A percentile compares a stretch with the other conserved stretches of the same genome.
Evolutionary conservation across 2,888 invertebrate genomes (phyloP).

Genomic region (Dascillus cervinus): DNA sequence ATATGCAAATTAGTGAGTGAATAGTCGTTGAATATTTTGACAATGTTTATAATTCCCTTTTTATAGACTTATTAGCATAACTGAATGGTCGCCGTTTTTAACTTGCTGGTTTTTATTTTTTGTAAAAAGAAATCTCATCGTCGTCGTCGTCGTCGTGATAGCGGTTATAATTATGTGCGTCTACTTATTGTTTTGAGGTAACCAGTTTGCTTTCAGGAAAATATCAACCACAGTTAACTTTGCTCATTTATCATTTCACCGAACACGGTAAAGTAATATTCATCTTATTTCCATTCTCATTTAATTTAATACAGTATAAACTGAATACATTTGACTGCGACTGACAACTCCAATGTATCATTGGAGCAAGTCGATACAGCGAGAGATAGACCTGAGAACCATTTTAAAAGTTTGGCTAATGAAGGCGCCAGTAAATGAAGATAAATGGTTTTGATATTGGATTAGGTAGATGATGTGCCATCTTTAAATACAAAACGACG

Average conservation of each 20-base stretch:
- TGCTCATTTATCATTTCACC: constrained; percentile 30
- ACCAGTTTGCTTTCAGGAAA: too few species aligned
- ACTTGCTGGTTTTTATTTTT: neutral
- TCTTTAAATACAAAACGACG: constrained; percentile 12
- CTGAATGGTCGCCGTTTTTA: constrained; percentile 31
- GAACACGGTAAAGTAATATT: constrained; percentile 29
- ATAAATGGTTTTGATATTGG: constrained; percentile 45
- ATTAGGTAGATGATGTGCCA: constrained; percentile 32
- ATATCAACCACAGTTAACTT: constrained; percentile 2
- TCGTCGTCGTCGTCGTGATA: too few species aligned
- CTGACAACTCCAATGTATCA: constrained; percentile 39
- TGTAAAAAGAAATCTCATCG: too few species aligned
- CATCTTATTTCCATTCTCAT: constrained; percentile 35
- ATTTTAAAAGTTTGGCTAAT: constrained; percentile 44
- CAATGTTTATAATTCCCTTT: constrained; percentile 44
- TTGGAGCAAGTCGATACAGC: constrained; percentile 26
- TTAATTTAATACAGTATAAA: constrained; percentile 38
- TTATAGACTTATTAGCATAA: constrained; percentile 41
- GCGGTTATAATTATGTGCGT: too few species aligned
- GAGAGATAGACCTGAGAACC: constrained; percentile 35
- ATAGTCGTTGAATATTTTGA: constrained; percentile 43
- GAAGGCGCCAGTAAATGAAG: constrained; percentile 45
- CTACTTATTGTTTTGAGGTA: too few species aligned
- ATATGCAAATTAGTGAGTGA: constrained; percentile 41
- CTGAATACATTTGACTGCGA: constrained; percentile 38